A percentile compares a stretch with the other conserved stretches of the same genome.
Conservation (phyloP, 2,888 invertebrate species). For the Amphipyra berbera region DNA sequence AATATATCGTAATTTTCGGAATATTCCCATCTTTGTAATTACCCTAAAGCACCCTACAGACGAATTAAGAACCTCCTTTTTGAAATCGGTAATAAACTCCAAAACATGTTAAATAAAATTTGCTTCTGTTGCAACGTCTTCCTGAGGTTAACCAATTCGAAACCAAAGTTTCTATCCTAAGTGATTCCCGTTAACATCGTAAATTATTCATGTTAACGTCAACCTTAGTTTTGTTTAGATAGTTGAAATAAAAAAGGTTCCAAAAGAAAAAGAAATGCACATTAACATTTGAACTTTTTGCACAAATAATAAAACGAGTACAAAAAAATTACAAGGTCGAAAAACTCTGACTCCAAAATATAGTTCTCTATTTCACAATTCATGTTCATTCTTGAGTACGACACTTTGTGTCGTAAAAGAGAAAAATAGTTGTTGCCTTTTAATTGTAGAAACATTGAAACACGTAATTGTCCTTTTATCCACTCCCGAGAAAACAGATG, state of each 20-base stretch:
- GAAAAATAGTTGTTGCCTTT: not conserved
- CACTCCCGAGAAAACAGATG: slow-evolving; percentile 20
- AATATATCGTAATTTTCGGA: too few species aligned
- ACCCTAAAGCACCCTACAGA: too few species aligned
- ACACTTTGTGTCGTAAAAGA: not conserved
- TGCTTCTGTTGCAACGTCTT: not conserved
- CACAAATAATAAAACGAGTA: not conserved
- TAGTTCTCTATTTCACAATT: not conserved
- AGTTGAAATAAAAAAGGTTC: too few species aligned
- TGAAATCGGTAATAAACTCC: too few species aligned
- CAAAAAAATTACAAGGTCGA: not conserved
- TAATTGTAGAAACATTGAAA: slow-evolving; percentile 8
- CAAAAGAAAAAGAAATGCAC: too few species aligned
- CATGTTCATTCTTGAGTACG: not conserved
- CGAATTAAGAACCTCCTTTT: too few species aligned
- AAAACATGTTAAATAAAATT: not conserved
- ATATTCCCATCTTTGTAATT: too few species aligned
- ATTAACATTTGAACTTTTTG: not conserved
- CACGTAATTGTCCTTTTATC: slow-evolving; percentile 18
- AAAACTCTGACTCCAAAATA: not conserved
- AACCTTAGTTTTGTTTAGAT: slow-evolving; percentile 1
- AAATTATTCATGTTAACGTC: slow-evolving; percentile 2
- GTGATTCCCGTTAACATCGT: slow-evolving; percentile 4
- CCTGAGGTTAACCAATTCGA: not conserved
- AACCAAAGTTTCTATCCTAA: not conserved